phyloP scores from a whole-genome alignment of 2,113 vertebrate genomes.

The Pseudonaja textilis region DNA sequence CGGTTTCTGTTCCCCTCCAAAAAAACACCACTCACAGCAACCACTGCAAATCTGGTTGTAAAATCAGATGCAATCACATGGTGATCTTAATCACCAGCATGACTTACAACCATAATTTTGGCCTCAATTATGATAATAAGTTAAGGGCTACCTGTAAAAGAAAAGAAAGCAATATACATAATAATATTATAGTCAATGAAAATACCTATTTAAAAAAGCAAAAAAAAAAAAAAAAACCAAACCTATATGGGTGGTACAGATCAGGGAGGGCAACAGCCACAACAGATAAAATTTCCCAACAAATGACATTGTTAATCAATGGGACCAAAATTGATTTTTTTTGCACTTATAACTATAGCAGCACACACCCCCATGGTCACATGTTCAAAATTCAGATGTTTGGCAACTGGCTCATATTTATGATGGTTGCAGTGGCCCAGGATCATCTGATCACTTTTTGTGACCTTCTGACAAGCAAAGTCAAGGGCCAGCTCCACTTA shows the following conservation, averaged over 20 bases:
- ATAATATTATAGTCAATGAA: not conserved
- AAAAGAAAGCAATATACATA: not conserved
- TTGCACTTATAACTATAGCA: not conserved
- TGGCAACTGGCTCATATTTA: no score
- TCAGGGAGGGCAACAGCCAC: not conserved
- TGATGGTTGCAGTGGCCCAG: no score
- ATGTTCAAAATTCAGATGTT: not conserved
- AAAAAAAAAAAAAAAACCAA: not conserved
- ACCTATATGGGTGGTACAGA: not conserved
- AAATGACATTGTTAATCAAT: not conserved
- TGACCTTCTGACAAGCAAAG: no score
- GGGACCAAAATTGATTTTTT: not conserved
- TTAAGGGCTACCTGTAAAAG: not conserved
- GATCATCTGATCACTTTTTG: no score
- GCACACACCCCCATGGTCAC: not conserved
- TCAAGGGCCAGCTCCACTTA: no score
- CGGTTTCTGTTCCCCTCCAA: not conserved
- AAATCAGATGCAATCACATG: not conserved
- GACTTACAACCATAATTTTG: not conserved
- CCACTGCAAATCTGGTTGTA: not conserved
- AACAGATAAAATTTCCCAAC: not conserved
- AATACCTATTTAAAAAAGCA: not conserved
- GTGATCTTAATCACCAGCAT: not conserved
- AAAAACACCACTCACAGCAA: not conserved
- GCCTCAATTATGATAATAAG: not conserved